A percentile compares a stretch with the other conserved stretches of the same genome.
phyloP scores from a whole-genome alignment of 2,888 invertebrate genomes.

The Chelonus formosanus region DNA sequence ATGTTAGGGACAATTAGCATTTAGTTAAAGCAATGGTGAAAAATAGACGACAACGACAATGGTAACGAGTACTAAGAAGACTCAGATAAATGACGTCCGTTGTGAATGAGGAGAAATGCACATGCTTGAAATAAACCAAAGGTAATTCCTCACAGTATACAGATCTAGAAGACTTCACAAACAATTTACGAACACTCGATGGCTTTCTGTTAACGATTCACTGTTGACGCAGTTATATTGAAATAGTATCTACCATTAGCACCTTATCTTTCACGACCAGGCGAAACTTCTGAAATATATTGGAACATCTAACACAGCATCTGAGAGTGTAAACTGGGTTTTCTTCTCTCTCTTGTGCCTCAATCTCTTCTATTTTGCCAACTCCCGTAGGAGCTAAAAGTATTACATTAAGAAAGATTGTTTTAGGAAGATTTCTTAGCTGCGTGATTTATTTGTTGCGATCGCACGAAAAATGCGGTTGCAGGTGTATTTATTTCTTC shows the following conservation, averaged over 20 bases:
- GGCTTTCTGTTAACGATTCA: slow-evolving; percentile 44
- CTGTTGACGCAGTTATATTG: slow-evolving; percentile 48
- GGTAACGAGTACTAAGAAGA: no score
- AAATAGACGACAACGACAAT: no score
- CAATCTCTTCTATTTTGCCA: slow-evolving; percentile 13
- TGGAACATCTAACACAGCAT: slow-evolving; percentile 30
- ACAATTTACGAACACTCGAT: slow-evolving; percentile 43
- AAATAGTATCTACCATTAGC: slow-evolving; percentile 55
- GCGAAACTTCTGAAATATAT: slow-evolving; percentile 48
- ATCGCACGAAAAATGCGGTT: slow-evolving; percentile 37
- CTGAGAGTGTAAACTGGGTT: slow-evolving; percentile 13
- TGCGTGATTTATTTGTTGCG: slow-evolving; percentile 50
- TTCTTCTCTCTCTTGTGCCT: background rate
- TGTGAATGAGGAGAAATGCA: no score
- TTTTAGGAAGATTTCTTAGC: slow-evolving; percentile 45
- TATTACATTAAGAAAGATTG: slow-evolving; percentile 47
- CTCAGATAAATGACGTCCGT: no score
- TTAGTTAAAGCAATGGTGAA: no score
- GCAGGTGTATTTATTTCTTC: slow-evolving; percentile 8
- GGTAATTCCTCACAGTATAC: slow-evolving; percentile 19
- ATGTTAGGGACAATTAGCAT: no score
- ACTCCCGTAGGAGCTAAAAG: slow-evolving; percentile 32
- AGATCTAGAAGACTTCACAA: slow-evolving; percentile 36
- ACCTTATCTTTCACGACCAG: slow-evolving; percentile 54
- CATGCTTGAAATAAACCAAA: slow-evolving; percentile 14